Percentiles rank a stretch among this genome's conserved stretches.
phyloP scores from a whole-genome alignment of 2,113 vertebrate genomes.

The Campylomormyrus tamandua region DNA sequence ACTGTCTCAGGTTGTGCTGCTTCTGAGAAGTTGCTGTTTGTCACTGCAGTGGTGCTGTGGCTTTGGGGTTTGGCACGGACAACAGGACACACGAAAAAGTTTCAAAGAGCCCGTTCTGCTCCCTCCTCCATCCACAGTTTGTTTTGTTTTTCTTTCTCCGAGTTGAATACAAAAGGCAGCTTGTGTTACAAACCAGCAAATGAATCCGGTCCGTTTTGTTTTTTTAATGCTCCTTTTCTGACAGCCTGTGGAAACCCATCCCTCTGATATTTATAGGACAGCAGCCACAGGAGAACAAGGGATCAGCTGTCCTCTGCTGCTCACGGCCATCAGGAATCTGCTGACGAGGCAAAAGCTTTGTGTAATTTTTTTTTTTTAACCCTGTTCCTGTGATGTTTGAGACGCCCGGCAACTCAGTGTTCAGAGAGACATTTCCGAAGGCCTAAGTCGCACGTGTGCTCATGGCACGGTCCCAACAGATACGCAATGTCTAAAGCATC shows the following conservation, averaged over 20 bases:
- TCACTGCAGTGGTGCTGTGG: background rate
- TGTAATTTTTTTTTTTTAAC: background rate
- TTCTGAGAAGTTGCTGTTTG: background rate
- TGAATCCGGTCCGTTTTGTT: background rate
- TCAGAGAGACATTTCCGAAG: background rate
- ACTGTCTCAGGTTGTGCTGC: background rate
- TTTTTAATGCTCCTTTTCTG: background rate
- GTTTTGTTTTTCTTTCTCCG: background rate
- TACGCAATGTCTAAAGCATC: background rate
- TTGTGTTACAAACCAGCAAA: constrained; percentile 11
- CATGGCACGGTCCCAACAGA: background rate
- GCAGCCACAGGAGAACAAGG: background rate
- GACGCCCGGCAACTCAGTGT: background rate
- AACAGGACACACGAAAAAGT: background rate
- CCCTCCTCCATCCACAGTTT: background rate
- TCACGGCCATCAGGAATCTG: background rate
- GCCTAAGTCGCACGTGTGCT: background rate
- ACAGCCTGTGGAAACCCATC: constrained; percentile 4
- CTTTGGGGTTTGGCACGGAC: background rate
- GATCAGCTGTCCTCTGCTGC: background rate
- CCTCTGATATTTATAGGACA: background rate
- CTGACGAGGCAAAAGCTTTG: background rate
- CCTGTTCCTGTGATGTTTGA: background rate
- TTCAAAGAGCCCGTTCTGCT: background rate
- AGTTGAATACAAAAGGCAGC: background rate